phyloP scores from a whole-genome alignment of 2,113 vertebrate species.

The Hemiprocne comata region DNA sequence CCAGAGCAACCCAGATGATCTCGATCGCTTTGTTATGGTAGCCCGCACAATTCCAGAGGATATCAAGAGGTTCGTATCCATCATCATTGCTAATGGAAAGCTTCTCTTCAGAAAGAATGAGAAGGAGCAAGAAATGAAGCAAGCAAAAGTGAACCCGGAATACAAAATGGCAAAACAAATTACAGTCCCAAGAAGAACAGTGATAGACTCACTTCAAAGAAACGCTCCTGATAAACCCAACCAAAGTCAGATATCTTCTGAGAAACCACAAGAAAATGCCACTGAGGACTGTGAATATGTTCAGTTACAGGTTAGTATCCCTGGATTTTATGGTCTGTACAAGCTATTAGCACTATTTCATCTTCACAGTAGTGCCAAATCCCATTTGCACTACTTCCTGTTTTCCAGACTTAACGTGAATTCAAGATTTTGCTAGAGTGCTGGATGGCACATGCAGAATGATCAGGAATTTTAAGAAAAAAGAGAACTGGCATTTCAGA shows the following conservation, averaged over 20 bases:
- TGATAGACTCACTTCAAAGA: slow-evolving; percentile 3
- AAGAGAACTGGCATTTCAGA: not conserved
- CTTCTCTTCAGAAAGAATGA: slow-evolving; percentile 85
- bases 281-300: slow-evolving; percentile 80
- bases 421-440: not conserved
- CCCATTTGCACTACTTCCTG: not conserved
- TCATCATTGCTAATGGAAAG: slow-evolving; percentile 90
- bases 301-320: slow-evolving; percentile 76
- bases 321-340: not conserved
- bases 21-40: slow-evolving; percentile 92
- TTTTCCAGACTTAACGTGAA: not conserved
- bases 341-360: not conserved
- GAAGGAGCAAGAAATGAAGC: slow-evolving; percentile 60
- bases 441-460: not conserved
- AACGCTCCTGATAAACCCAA: not conserved
- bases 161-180: slow-evolving; percentile 1
- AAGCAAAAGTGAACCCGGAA: not conserved
- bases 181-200: slow-evolving; percentile 16
- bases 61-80: slow-evolving; percentile 88
- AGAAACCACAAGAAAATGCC: not conserved
- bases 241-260: not conserved
- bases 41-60: slow-evolving; percentile 91
- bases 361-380: not conserved
- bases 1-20: slow-evolving; percentile 81
- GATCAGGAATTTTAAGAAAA: not conserved